Evolutionary conservation across 2,113 vertebrate species (phyloP), one percentile per base, ranked within the genome.

Genomic region (Jaculus jaculus): DNA sequence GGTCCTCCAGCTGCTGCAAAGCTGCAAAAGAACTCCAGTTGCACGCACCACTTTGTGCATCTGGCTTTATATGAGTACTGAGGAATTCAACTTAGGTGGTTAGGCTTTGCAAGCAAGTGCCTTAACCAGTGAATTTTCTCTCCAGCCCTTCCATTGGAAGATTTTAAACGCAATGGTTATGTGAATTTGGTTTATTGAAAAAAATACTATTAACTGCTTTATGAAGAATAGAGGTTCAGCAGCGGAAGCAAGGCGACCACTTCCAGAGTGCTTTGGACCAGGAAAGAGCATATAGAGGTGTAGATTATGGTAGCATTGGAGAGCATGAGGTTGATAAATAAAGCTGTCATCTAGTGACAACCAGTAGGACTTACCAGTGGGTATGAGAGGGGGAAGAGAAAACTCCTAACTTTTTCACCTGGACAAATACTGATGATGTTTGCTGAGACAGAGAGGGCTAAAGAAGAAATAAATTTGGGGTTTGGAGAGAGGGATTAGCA

Each of bases 331-430:
- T 77, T 81, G 54, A 86, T 72, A 12, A 65, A 18, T 60, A 51
- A 42, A 58, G 37, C 2, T 37, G 51, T 39, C 68, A 47, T 72
- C 80, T 72, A 34, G 28, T 84, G 88, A 89, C 18, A 83, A 51
- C 39, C 66, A 82, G 24, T 63, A 79, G 47, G 26, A 60, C 24
- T 51, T 91, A 66, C 23, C 73, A 26, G 54, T 69, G 32, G 75
- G 51, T 84, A 65, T 72, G 60, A 93, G 30, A 91, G 61, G 8
- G 20, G 3, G 82, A 26, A 93, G 91, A 90, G 66, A 80, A 24
- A 88, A 60, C 32, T 16, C 39, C 60, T 61, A 37, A 30, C 58
- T 65, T 84, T 96, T 47, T 84, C 20, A 30, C 20, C 34, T 42
- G 12, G 80, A 60, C 74, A 68, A 79, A 58, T 61, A 61, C 21